phyloP scores from a whole-genome alignment of 2,113 vertebrate genomes.

The Notothenia coriiceps region DNA sequence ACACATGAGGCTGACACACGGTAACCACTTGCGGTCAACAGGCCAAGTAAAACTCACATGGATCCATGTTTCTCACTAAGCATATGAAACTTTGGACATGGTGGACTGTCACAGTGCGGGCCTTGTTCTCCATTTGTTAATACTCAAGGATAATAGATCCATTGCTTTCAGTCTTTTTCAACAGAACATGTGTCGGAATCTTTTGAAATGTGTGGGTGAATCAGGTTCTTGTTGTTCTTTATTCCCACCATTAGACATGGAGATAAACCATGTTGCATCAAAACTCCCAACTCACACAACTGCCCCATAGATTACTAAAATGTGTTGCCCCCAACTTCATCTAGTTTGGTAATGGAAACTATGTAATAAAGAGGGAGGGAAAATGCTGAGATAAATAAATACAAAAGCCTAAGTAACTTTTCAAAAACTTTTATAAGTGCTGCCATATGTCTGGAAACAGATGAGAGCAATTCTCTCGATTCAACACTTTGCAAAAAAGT shows the following conservation, averaged over 20 bases:
- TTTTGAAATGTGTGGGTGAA: not conserved
- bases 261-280: not conserved
- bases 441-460: constrained; percentile 79
- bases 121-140: not conserved
- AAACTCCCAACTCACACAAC: constrained; percentile 19
- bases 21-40: not conserved
- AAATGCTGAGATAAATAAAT: constrained; percentile 76
- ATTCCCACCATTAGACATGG: not conserved
- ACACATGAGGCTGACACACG: constrained; percentile 37
- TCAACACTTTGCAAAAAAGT: constrained; percentile 49
- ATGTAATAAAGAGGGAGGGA: constrained; percentile 61
- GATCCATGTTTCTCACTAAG: constrained; percentile 33
- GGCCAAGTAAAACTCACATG: constrained; percentile 25
- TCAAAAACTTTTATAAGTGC: constrained; percentile 76
- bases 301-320: constrained; percentile 42
- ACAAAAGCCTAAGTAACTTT: constrained; percentile 72
- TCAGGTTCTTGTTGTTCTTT: not conserved
- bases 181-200: constrained; percentile 3
- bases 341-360: constrained; percentile 75
- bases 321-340: constrained; percentile 42
- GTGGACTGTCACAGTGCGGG: not conserved
- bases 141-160: constrained; percentile 9
- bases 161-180: not conserved
- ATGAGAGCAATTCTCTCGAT: constrained; percentile 67
- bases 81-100: not conserved